Evolutionary conservation across 2,888 invertebrate genomes (phyloP), one percentile per base, ranked within the genome.

Genomic region (Thecocarcelia acutangulata): DNA sequence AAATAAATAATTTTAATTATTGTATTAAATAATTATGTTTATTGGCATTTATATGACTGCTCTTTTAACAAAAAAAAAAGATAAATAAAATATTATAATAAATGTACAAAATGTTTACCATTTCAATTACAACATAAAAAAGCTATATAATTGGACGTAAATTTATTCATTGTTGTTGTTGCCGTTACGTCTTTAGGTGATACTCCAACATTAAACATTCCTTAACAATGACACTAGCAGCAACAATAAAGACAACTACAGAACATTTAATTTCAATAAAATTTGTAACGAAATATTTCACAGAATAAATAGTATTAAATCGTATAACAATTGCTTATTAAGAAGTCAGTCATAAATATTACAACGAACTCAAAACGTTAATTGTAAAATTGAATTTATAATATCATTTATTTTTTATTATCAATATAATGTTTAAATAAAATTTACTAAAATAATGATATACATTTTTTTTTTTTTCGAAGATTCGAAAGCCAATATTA

Each of bases 391-490:
- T 58, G 42, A 59, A 37, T 72, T 72, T 66, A 78, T 59, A 59
- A 66, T 19, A 78, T 78, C 72, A 78, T 44, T 61, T 44, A 37
- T 19, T 59, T 54, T 61, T 68, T 63, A 56, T 63, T 73, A 56
- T 37, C 15, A 37, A 59, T 72, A 73, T 73, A 44, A 72, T 6
- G 33, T 33, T 33, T 8, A 33, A 59, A 58, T 77, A 73, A 72
- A 61, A 72, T 63, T 61, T 63, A 63, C 63, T 69, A 40, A 50
- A 58, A 19, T 21, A n/a, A 54, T 44, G 6, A 24, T 24, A 3
- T 24, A 24, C 3, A 3, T 24, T 2, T 24, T n/a, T n/a, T n/a
- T n/a, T n/a, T n/a, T n/a, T n/a, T 28, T 28, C 28, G 28, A 28
- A 28, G 28, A 28, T n/a, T n/a, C n/a, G n/a, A n/a, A n/a, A n/a